Conservation (phyloP, 2,888 invertebrate genomes). For the Glyphotaelius pellucidus region DNA sequence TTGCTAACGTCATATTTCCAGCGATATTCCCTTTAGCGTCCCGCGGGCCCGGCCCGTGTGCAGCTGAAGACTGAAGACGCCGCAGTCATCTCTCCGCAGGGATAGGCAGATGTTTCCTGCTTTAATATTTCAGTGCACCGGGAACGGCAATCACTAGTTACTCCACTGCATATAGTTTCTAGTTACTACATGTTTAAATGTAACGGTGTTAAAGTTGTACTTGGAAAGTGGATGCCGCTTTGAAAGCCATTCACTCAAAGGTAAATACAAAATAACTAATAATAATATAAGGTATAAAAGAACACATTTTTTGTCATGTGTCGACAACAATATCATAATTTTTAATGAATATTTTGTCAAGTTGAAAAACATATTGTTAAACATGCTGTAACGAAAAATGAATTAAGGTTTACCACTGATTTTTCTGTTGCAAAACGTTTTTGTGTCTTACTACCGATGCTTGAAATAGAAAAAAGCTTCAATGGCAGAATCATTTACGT, state of each 20-base stretch:
- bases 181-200: neutral
- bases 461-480: neutral
- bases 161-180: neutral
- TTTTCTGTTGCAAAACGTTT: neutral
- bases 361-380: neutral
- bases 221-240: neutral
- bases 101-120: slow-evolving; percentile 12
- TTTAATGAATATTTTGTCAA: too few species aligned
- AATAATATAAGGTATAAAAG: too few species aligned
- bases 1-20: neutral
- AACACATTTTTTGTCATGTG: too few species aligned
- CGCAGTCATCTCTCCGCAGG: slow-evolving; percentile 21
- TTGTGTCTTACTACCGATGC: neutral
- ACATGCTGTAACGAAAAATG: too few species aligned
- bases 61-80: neutral
- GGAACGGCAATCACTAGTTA: neutral
- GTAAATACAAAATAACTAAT: neutral
- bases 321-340: too few species aligned
- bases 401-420: neutral
- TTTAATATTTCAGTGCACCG: slow-evolving; percentile 9
- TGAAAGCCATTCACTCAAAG: neutral
- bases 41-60: slow-evolving; percentile 21
- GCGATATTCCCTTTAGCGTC: slow-evolving; percentile 2
- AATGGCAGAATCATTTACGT: too few species aligned
- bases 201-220: neutral